These are phyloP conservation scores for Cotesia chilonis DNA, from an alignment of 1,140 invertebrate species.

Conservation along the genomic window DNA sequence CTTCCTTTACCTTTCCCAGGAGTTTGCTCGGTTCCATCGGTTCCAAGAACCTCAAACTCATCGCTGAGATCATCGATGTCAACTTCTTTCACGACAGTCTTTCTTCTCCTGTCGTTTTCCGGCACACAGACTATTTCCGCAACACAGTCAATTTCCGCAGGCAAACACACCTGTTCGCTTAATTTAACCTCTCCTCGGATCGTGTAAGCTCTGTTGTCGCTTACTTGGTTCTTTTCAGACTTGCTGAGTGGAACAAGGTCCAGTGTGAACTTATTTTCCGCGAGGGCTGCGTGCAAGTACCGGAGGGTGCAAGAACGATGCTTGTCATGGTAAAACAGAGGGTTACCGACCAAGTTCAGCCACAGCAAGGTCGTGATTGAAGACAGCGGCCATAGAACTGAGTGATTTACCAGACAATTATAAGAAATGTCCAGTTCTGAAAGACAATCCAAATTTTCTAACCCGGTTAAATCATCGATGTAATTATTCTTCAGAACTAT, in stretches of 20 bases:
- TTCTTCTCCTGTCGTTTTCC: constrained; percentile 46
- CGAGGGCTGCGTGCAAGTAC: constrained; percentile 69
- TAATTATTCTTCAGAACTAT: constrained; percentile 70
- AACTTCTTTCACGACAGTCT: constrained; percentile 51
- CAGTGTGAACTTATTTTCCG: constrained; percentile 69
- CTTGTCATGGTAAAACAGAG: constrained; percentile 69
- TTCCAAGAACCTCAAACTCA: no score
- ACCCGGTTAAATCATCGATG: constrained; percentile 62
- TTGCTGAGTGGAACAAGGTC: constrained; percentile 67
- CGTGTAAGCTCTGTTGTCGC: constrained; percentile 51
- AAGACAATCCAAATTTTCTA: constrained; percentile 67
- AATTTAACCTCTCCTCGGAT: constrained; percentile 36
- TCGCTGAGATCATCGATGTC: constrained; percentile 50
- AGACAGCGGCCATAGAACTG: constrained; percentile 66
- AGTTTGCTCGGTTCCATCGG: no score
- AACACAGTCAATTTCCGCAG: constrained; percentile 36
- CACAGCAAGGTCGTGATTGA: constrained; percentile 66
- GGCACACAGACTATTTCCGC: constrained; percentile 27
- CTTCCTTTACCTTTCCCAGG: no score
- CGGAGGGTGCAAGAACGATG: constrained; percentile 68
- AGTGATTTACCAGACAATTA: constrained; percentile 73
- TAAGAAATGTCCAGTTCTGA: constrained; percentile 70
- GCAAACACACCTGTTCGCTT: constrained; percentile 31
- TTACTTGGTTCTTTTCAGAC: constrained; percentile 62
- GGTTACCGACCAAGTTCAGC: constrained; percentile 71